Evolutionary conservation across 64 coral and sea anemone species (phyloP), one percentile per base, ranked within the genome.

Genomic region (Montipora sp.): DNA sequence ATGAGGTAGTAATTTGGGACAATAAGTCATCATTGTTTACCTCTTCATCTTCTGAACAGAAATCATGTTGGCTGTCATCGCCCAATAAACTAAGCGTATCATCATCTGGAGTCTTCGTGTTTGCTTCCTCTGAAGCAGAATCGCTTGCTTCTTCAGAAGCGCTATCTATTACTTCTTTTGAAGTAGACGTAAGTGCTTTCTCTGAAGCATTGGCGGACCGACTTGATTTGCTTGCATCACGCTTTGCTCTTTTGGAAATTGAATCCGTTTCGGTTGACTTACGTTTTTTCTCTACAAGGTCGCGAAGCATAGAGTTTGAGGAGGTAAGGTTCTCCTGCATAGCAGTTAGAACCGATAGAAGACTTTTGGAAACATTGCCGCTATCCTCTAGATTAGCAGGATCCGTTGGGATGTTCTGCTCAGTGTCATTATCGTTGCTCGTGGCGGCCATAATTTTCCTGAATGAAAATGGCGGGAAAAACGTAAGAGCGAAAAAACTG

Each of bases 11-110:
- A 48, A 87, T 93, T 63, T 84, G 72, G n/a, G 22, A 18, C 10
- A 93, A 75, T 75, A 87, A 76, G 45, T 80, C 80, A 66, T 92
- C 90, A 85, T 86, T 92, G 24, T 92, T 74, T 19, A 81, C 47
- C 51, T 87, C 75, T 5, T 87, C 71, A 61, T 19, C 60, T 11
- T 84, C 51, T 67, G 60, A 63, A 63, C 91, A 45, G 6, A 14
- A 23, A 44, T 57, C 18, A 10, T 12, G 18, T 61, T 74, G 47
- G 21, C 87, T 84, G 16, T 59, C n/a, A 19, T 77, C 75, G 74
- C 91, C 91, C 16, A 71, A 93, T 45, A 93, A 47, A 57, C 51
- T 87, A 44, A 87, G 44, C 18, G 27, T 63, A 55, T 80, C 91
- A 45, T 87, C 91, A 48, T 80, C 77, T 22, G 18, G 76, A 71